A percentile compares a stretch with the other conserved stretches of the same genome.
Evolutionary conservation across 2,113 vertebrate genomes (phyloP).

Genomic region (Anoura caudifer): DNA sequence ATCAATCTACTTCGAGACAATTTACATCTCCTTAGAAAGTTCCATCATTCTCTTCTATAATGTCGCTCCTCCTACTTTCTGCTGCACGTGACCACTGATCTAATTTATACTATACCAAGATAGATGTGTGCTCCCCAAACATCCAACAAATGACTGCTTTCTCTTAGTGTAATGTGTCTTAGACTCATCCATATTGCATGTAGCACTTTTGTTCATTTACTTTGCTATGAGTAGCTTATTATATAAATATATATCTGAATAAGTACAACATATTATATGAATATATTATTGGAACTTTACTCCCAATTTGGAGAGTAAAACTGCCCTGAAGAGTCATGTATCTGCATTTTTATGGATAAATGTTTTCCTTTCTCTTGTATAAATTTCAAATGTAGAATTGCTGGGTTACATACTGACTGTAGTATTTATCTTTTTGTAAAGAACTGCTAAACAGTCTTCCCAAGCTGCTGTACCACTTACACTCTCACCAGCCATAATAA

Average conservation of each 20-base stretch:
- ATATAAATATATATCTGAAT: neutral
- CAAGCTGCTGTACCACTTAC: neutral
- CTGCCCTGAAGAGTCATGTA: neutral
- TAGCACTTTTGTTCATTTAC: neutral
- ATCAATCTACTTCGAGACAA: neutral
- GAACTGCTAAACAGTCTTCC: neutral
- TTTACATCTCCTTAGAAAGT: neutral
- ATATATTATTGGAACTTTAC: neutral
- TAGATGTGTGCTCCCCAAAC: neutral
- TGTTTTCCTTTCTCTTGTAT: neutral
- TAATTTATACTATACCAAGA: neutral
- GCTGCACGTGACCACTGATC: neutral
- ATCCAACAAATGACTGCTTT: neutral
- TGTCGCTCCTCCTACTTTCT: neutral
- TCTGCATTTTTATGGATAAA: neutral
- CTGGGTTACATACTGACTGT: neutral
- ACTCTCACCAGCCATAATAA: neutral
- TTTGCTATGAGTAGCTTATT: neutral
- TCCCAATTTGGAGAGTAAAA: neutral
- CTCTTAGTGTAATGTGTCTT: neutral
- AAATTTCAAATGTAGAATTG: neutral
- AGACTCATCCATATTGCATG: neutral
- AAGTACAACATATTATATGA: neutral
- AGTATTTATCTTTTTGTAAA: neutral
- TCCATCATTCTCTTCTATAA: neutral